These are phyloP conservation scores for Gobionotothen gibberifrons DNA, from an alignment of 2,797 vertebrate species.

Conservation along the genomic window DNA sequence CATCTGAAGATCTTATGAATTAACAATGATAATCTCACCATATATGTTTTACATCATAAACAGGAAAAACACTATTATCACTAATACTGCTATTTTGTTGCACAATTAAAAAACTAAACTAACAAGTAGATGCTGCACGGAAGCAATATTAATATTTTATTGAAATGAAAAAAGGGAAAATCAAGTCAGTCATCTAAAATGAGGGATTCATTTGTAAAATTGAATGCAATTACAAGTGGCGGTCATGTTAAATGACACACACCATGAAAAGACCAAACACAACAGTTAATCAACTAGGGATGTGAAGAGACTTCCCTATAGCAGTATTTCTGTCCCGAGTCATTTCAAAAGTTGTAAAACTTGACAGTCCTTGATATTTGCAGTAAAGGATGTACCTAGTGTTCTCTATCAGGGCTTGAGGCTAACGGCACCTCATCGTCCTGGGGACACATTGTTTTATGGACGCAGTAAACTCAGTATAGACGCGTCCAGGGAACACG, in stretches of 20 bases:
- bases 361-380: too few relatives aligned
- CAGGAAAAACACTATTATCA: conserved; percentile 69
- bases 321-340: too few relatives aligned
- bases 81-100: conserved; percentile 37
- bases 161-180: conserved; percentile 22
- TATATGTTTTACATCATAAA: conserved; percentile 82
- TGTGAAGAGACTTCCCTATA: background rate
- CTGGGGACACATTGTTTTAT: too few relatives aligned
- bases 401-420: too few relatives aligned
- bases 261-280: conserved; percentile 2
- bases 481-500: too few relatives aligned
- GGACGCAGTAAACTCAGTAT: too few relatives aligned
- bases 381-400: too few relatives aligned
- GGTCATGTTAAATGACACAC: conserved; percentile 25
- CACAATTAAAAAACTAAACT: conserved; percentile 25
- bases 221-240: conserved; percentile 6
- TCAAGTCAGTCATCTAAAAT: conserved; percentile 3
- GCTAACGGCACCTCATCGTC: too few relatives aligned
- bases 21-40: conserved; percentile 80
- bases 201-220: background rate
- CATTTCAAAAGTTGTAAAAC: too few relatives aligned
- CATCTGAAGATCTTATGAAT: conserved; percentile 84
- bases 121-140: conserved; percentile 17
- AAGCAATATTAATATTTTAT: conserved; percentile 29
- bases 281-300: background rate